phyloP scores from a whole-genome alignment of 1,140 invertebrate genomes.

The Papilio polytes region DNA sequence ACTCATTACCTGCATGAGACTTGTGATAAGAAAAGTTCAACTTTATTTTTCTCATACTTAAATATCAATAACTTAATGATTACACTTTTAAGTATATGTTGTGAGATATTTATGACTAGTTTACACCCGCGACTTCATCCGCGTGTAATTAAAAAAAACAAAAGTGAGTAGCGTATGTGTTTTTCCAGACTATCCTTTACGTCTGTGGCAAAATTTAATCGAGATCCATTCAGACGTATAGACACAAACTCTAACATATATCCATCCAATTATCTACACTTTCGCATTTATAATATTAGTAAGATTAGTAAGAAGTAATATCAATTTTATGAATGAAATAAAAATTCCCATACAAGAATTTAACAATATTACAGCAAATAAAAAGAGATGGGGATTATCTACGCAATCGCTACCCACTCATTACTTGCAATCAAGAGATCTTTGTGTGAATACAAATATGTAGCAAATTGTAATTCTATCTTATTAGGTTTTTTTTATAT shows the following conservation, averaged over 20 bases:
- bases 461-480: background rate
- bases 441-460: background rate
- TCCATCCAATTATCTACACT: too few relatives aligned
- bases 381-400: background rate
- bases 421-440: background rate
- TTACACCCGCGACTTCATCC: too few relatives aligned
- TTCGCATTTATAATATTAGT: too few relatives aligned
- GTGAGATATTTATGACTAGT: too few relatives aligned
- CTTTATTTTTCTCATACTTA: background rate
- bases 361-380: background rate
- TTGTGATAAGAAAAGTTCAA: constrained; percentile 2
- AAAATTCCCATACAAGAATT: background rate
- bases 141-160: too few relatives aligned
- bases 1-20: background rate
- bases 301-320: too few relatives aligned
- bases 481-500: background rate
- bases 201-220: too few relatives aligned
- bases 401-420: background rate
- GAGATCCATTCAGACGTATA: too few relatives aligned
- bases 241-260: too few relatives aligned
- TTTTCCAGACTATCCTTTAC: too few relatives aligned
- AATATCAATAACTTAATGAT: background rate
- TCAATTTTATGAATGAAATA: too few relatives aligned
- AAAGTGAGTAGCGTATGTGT: too few relatives aligned
- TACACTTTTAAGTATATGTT: background rate